phyloP scores from a whole-genome alignment of 1,140 invertebrate species.

The Archegozetes longisetosus region DNA sequence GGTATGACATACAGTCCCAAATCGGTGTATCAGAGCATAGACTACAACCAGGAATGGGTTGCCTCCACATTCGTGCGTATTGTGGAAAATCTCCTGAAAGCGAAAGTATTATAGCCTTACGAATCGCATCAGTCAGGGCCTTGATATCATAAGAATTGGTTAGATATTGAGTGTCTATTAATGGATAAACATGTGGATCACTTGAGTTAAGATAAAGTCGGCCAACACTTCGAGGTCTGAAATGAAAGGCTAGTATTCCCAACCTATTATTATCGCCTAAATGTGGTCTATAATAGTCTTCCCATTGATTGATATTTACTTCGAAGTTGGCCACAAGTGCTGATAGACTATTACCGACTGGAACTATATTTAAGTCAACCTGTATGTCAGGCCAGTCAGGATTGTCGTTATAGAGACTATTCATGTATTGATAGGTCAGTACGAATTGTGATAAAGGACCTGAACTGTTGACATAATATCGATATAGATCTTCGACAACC shows the following conservation, averaged over 20 bases:
- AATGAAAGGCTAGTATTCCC: constrained; percentile 38
- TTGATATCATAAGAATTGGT: constrained; percentile 42
- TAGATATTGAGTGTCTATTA: constrained; percentile 63
- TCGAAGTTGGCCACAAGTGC: not conserved
- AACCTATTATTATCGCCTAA: constrained; percentile 6
- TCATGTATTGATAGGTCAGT: not conserved
- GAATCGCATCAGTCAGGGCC: constrained; percentile 18
- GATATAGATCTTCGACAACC: constrained; percentile 1
- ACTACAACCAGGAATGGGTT: constrained; percentile 43
- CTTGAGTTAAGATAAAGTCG: constrained; percentile 32
- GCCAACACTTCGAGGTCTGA: constrained; percentile 53
- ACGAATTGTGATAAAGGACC: constrained; percentile 7
- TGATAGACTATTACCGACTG: not conserved
- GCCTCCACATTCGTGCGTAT: not conserved
- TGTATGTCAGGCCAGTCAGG: constrained; percentile 47
- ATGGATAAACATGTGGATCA: constrained; percentile 54
- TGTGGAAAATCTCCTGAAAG: not conserved
- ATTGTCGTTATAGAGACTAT: constrained; percentile 1
- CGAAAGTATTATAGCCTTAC: constrained; percentile 13
- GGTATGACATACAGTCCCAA: constrained; percentile 46
- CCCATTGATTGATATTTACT: not conserved
- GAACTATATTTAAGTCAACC: not conserved
- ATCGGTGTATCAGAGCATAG: constrained; percentile 43
- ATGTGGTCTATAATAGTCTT: not conserved
- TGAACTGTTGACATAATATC: not conserved